phyloP scores from a whole-genome alignment of 2,888 invertebrate species.

The Lasioglossum calceatum region DNA sequence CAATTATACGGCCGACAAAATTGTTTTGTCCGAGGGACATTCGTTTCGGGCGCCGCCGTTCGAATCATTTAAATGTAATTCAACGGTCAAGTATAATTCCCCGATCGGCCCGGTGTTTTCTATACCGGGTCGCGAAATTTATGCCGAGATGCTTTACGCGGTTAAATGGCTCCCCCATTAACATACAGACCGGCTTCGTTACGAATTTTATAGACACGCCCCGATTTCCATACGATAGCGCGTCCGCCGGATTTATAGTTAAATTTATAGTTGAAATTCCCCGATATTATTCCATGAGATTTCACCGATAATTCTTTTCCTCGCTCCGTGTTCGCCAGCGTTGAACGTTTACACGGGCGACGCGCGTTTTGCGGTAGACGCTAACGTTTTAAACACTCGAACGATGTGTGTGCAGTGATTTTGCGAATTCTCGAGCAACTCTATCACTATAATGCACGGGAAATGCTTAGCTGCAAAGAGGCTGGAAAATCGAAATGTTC shows the following conservation, averaged over 20 bases:
- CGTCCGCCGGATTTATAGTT: slow-evolving; percentile 36
- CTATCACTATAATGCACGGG: not conserved
- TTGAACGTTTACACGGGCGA: not conserved
- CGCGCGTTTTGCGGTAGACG: not conserved
- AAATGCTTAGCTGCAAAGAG: not conserved
- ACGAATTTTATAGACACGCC: not conserved
- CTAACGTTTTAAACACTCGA: not conserved
- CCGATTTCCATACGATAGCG: not conserved
- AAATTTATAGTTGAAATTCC: not conserved
- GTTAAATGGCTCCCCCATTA: not conserved
- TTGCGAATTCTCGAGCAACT: not conserved
- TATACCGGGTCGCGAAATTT: not conserved
- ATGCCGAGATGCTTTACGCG: slow-evolving; percentile 5
- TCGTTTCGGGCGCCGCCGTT: slow-evolving; percentile 29
- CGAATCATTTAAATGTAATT: slow-evolving; percentile 40
- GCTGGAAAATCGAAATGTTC: too few species aligned
- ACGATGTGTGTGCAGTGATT: not conserved
- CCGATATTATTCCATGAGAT: not conserved
- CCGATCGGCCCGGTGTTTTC: not conserved
- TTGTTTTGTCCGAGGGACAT: slow-evolving; percentile 40
- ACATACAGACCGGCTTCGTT: not conserved
- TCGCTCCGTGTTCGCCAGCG: not conserved
- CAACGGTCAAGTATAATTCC: slow-evolving; percentile 12
- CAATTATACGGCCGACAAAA: slow-evolving; percentile 36
- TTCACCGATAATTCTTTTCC: not conserved